These are phyloP conservation scores for Nemurella pictetii DNA, from an alignment of 2,888 invertebrate genomes.

Conservation along the genomic window DNA sequence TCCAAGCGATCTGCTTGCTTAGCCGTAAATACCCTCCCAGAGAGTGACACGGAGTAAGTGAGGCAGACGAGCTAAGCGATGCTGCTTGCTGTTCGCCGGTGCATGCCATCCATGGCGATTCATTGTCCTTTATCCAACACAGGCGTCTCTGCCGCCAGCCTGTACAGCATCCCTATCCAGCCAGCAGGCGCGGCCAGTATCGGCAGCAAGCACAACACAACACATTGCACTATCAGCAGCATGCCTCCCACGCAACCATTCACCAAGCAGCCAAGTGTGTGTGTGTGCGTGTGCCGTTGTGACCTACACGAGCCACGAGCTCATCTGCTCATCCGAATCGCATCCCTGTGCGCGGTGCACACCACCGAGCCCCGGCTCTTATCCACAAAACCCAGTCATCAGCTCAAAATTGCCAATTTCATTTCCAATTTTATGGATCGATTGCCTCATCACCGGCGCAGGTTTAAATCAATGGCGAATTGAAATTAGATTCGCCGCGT, in stretches of 20 bases:
- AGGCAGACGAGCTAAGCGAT: too few relatives aligned
- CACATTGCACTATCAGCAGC: not conserved
- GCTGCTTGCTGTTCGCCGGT: too few relatives aligned
- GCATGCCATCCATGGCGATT: too few relatives aligned
- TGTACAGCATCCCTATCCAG: too few relatives aligned
- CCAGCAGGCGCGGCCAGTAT: too few relatives aligned
- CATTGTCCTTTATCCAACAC: too few relatives aligned
- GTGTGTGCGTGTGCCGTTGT: too few relatives aligned
- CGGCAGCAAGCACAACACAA: too few relatives aligned
- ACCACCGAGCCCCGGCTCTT: not conserved
- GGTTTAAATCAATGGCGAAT: not conserved
- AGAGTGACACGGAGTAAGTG: too few relatives aligned
- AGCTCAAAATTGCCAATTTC: not conserved
- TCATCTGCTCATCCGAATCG: not conserved
- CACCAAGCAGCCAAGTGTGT: too few relatives aligned
- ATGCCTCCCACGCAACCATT: not conserved
- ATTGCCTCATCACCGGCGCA: not conserved
- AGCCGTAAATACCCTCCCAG: not conserved
- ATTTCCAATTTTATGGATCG: not conserved
- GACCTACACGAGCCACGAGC: not conserved
- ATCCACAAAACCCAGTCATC: not conserved
- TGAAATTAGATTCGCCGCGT: not conserved
- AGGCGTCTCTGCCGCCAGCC: too few relatives aligned
- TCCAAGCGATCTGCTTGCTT: too few relatives aligned
- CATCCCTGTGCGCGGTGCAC: not conserved